Conservation (phyloP, 37 sponge, comb jelly and placozoan species). For the Geodia barretti region DNA sequence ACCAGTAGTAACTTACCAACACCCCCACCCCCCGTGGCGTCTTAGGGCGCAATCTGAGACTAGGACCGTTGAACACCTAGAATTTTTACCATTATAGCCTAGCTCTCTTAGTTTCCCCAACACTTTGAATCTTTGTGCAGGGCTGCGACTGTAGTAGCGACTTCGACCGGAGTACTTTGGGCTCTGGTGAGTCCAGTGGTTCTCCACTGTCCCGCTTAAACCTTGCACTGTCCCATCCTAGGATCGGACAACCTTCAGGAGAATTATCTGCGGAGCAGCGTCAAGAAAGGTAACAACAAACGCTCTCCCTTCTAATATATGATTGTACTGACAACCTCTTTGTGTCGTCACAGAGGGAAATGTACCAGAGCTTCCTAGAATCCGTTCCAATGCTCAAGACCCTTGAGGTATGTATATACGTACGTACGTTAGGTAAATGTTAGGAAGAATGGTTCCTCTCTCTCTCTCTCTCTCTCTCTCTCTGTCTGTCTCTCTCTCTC, state of each 20-base stretch:
- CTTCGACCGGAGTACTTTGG: slow-evolving; percentile 78
- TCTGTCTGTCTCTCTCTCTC: neutral
- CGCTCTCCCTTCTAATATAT: neutral
- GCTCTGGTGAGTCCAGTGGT: slow-evolving; percentile 64
- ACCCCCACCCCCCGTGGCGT: neutral
- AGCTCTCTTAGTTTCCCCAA: too few relatives aligned
- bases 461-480: neutral
- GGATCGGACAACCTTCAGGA: slow-evolving; percentile 86
- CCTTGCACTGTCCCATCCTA: slow-evolving; percentile 2
- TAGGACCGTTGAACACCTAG: too few relatives aligned
- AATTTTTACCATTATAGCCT: too few relatives aligned
- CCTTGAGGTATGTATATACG: slow-evolving; percentile 68
- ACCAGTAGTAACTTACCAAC: neutral
- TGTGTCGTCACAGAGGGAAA: slow-evolving; percentile 53
- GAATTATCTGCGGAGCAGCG: slow-evolving; percentile 83
- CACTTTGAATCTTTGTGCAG: too few relatives aligned
- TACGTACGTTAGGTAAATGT: too few relatives aligned
- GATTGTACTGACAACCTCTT: slow-evolving; percentile 1
- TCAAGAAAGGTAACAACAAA: slow-evolving; percentile 68
- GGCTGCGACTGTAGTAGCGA: slow-evolving; percentile 90
- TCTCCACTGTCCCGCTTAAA: too few relatives aligned
- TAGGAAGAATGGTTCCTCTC: too few relatives aligned
- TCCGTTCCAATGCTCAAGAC: slow-evolving; percentile 88
- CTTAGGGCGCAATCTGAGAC: too few relatives aligned
- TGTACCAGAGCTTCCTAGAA: slow-evolving; percentile 82